Conservation (phyloP, 2,888 invertebrate genomes). For the Hirtodrosophila cameraria region DNA sequence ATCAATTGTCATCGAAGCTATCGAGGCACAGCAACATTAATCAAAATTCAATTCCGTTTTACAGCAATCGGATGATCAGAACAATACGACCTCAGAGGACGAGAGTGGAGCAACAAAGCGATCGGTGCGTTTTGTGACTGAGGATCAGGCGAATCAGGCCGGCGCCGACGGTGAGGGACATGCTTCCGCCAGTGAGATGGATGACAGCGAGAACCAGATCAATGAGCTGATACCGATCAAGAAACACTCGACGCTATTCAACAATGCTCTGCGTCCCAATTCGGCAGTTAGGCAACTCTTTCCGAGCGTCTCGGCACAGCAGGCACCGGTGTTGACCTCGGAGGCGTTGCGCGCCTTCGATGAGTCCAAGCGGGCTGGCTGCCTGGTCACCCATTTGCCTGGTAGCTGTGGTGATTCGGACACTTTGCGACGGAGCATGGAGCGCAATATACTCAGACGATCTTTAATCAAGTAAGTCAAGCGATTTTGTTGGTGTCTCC, state of each 20-base stretch:
- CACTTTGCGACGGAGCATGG: conserved; percentile 90
- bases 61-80: conserved; percentile 82
- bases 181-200: conserved; percentile 66
- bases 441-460: conserved; percentile 91
- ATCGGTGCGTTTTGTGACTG: conserved; percentile 88
- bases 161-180: conserved; percentile 77
- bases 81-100: conserved; percentile 83
- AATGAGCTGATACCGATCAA: conserved; percentile 84
- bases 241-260: conserved; percentile 84
- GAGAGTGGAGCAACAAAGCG: conserved; percentile 86
- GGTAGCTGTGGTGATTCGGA: conserved; percentile 86
- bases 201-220: conserved; percentile 82
- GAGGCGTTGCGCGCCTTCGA: conserved; percentile 90
- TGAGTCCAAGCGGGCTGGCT: conserved; percentile 86
- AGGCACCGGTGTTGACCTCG: conserved; percentile 87
- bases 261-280: conserved; percentile 86
- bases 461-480: conserved; percentile 89
- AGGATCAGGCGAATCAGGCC: conserved; percentile 78
- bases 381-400: conserved; percentile 82
- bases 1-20: too few species aligned
- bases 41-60: neutral
- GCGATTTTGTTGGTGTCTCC: neutral
- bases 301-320: conserved; percentile 88
- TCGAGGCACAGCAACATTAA: too few species aligned
- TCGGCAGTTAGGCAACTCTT: conserved; percentile 94